A percentile compares a stretch with the other conserved stretches of the same genome.
Conservation (phyloP, 2,888 invertebrate species). For the Neelides folsomi region DNA sequence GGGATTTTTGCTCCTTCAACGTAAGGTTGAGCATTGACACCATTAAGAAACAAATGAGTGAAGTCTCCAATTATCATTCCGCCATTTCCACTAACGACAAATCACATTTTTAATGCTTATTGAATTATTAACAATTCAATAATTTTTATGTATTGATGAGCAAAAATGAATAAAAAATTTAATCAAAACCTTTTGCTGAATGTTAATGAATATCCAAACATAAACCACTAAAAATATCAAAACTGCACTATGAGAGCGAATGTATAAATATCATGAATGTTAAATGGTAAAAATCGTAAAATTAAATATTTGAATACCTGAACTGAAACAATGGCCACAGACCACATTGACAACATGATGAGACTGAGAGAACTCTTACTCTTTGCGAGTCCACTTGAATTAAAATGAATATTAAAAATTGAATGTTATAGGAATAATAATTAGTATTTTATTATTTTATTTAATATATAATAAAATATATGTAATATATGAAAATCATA, state of each 20-base stretch:
- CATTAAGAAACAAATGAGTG: constrained; percentile 16
- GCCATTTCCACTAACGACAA: constrained; percentile 20
- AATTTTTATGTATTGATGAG: no score
- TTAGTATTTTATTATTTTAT: no score
- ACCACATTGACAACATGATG: constrained; percentile 17
- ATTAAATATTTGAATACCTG: constrained; percentile 12
- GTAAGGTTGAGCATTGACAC: constrained; percentile 17
- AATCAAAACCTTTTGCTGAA: constrained; percentile 15
- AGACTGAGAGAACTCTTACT: constrained; percentile 26
- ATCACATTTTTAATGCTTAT: constrained; percentile 5
- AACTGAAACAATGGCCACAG: constrained; percentile 18
- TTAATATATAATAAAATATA: no score
- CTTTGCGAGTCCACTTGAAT: no score
- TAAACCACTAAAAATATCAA: constrained; percentile 15
- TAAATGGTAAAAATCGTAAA: not conserved
- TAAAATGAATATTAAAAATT: no score
- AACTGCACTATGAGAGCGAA: not conserved
- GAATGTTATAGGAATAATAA: no score
- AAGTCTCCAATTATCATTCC: constrained; percentile 20
- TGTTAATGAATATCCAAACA: constrained; percentile 24
- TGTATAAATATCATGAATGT: no score
- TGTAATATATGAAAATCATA: no score
- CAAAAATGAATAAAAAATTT: no score
- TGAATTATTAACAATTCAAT: no score
- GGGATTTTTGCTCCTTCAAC: constrained; percentile 20